Base-by-base conservation (phyloP, 1,140 invertebrate species). In the Zeugodacus cucurbitae region DNA sequence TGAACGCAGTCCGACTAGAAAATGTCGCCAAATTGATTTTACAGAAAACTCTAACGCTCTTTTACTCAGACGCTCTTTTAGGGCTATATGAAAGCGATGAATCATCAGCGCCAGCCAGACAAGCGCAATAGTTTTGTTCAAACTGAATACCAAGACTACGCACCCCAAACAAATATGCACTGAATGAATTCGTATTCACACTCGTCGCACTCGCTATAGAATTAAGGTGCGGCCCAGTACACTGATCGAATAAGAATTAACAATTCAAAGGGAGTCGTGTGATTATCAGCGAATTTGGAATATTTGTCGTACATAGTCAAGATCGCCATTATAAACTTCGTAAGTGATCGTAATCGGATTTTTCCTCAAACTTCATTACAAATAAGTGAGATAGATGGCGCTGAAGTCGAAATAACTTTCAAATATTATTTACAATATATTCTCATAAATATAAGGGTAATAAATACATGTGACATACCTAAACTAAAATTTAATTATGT, bases 31-130 rank as follows among this genome's bases (percentile, higher is more conserved):
- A 70, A 34, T 74, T 22, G 32, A 4, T 74, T 44, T 34, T 74
- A 20, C 70, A 82, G 74, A 2, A 48, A 44, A 26, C 26, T 2
- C 3, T 3, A n/a, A 29, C 67, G n/a, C n/a, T n/a, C n/a, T n/a
- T n/a, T n/a, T n/a, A 48, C 26, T 48, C 44, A 48, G 22, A 14
- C 22, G 10, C 74, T 48, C 74, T 82, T 82, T 26, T 82, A 82
- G 34, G 74, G 74, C 74, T 48, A 82, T 78, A 14, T 82, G n/a
- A 17, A 82, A 82, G 41, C 11, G 74, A 41, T 82, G 74, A 82
- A 41, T 82, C 74, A 82, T 41, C 41, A 54, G 17, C 41, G 44
- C 32, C 67, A 41, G 14, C 26, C 34, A 78, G 14, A 5, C 17
- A 20, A 78, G 11, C 22, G 70, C 64, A 67, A 67, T 8, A 26